Base-by-base conservation (phyloP, 1,140 invertebrate genomes). In the Meloidogyne exigua region DNA sequence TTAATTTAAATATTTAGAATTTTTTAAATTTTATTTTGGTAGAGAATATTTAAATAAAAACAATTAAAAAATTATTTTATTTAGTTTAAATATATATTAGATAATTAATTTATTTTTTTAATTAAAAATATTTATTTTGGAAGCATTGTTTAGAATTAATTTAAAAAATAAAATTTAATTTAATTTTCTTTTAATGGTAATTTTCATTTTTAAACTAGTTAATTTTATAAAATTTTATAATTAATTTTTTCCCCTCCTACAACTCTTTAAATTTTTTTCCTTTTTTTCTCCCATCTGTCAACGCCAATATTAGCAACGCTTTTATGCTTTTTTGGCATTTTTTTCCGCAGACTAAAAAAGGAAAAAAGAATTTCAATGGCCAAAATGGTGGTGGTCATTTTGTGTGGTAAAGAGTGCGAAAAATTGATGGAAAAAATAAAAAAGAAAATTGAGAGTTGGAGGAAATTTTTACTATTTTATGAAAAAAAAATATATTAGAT, bases 231-330 rank as follows among this genome's bases (percentile, higher is more conserved):
- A n/a, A n/a, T n/a, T 57, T 57, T 57, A n/a, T 57, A 57, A 57
- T 57, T 57, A 57, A 12, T n/a, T n/a, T 57, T 57, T n/a, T 15
- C 44, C 44, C 13, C 4, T 18, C 2, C 28, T 32, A 49, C 44
- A 49, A 13, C 49, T 57, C 18, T 57, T 57, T 12, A 57, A 7
- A 10, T n/a, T n/a, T 49, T 49, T 57, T n/a, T 10, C 9, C 36
- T 39, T 39, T n/a, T 57, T 57, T 57, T 57, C n/a, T 57, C n/a
- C 49, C 49, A 57, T 57, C 49, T 57, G 49, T 57, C 49, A 57
- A 7, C 49, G 49, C 49, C 44, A 49, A 49, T 49, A 49, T 39
- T 39, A 39, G 9, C 36, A 13, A 49, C 44, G 5, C 49, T 57
- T 57, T 57, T 57, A 5, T n/a, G 49, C 49, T 15, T n/a, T 57